Evolutionary conservation across 2,888 invertebrate genomes (phyloP).

Genomic region (Plusia festucae): DNA sequence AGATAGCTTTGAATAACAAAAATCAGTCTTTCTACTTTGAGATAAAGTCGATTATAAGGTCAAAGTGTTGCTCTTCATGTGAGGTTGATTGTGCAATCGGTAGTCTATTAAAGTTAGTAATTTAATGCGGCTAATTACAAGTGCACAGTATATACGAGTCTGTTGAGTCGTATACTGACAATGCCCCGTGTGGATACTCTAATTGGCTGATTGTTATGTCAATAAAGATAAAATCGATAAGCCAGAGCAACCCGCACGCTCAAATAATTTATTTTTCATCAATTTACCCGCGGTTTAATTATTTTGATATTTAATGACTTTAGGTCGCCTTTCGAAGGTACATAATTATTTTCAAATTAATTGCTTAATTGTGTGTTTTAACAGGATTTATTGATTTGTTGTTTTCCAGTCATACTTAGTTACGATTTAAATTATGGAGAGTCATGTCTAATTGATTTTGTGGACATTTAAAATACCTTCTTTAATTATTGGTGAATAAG

Average conservation of each 20-base stretch:
- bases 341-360: slow-evolving; percentile 44
- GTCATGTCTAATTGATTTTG: neutral
- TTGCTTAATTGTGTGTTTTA: slow-evolving; percentile 26
- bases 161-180: slow-evolving; percentile 51
- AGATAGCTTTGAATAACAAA: neutral
- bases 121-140: slow-evolving; percentile 47
- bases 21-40: neutral
- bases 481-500: neutral
- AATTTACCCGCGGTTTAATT: slow-evolving; percentile 42
- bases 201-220: slow-evolving; percentile 79
- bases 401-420: slow-evolving; percentile 11
- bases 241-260: slow-evolving; percentile 49
- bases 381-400: slow-evolving; percentile 21
- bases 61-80: neutral
- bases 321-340: slow-evolving; percentile 23
- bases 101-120: slow-evolving; percentile 41
- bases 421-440: neutral
- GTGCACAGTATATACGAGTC: slow-evolving; percentile 31
- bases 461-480: neutral
- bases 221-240: slow-evolving; percentile 66
- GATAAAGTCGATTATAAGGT: neutral
- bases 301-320: slow-evolving; percentile 47
- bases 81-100: slow-evolving; percentile 28
- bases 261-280: slow-evolving; percentile 45
- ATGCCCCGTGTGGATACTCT: slow-evolving; percentile 56